Conservation (phyloP, 2,797 vertebrate species). For the Tangara arthus region DNA sequence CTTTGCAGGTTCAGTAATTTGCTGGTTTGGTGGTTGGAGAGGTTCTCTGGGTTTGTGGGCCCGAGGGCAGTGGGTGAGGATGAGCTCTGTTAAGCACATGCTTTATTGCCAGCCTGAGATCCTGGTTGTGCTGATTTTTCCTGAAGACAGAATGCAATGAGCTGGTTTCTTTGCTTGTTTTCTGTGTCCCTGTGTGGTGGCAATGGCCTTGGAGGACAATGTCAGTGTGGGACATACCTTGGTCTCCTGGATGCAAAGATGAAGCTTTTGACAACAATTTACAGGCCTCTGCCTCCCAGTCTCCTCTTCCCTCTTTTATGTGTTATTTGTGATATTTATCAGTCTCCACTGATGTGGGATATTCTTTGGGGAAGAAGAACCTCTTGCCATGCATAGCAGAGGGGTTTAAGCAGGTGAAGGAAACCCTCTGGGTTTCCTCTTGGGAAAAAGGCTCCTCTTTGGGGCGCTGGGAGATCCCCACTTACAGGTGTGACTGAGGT, state of each 20-base stretch:
- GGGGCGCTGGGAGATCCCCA: not conserved
- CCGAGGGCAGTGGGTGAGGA: not conserved
- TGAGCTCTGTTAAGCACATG: not conserved
- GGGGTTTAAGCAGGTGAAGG: not conserved
- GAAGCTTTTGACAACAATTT: not conserved
- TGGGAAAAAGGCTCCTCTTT: not conserved
- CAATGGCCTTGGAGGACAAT: not conserved
- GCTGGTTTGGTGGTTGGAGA: not conserved
- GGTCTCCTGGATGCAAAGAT: not conserved
- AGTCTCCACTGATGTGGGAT: not conserved
- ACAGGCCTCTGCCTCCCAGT: not conserved
- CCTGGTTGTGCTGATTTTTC: not conserved
- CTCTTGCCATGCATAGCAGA: not conserved
- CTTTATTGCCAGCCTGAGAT: not conserved
- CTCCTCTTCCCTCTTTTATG: accelerated
- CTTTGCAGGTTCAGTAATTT: not conserved
- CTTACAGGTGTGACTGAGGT: not conserved
- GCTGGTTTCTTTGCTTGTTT: not conserved
- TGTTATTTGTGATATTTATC: not conserved
- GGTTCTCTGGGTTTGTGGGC: not conserved
- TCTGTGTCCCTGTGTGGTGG: not conserved
- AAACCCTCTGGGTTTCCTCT: not conserved
- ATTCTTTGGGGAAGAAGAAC: not conserved
- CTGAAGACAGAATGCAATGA: not conserved
- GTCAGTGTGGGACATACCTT: not conserved